phyloP scores from a whole-genome alignment of 1,140 invertebrate genomes.

The Orchestia grillus region DNA sequence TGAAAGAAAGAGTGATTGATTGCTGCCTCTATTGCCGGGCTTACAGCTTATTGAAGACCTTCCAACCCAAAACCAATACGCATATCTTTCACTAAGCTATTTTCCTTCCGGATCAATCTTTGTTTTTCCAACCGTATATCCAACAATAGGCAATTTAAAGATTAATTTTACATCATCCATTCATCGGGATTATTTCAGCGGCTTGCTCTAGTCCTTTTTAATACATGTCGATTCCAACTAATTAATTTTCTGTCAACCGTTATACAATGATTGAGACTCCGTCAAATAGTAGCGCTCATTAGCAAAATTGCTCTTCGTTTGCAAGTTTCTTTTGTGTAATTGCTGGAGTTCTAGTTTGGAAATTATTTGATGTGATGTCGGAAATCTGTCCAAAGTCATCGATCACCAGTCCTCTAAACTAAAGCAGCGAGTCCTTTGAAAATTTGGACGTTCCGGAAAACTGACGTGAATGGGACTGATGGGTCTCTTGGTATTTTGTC shows the following conservation, averaged over 20 bases:
- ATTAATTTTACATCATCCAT: not conserved
- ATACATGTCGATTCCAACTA: not conserved
- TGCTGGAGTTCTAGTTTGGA: not conserved
- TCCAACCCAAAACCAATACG: too few species aligned
- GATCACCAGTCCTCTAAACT: not conserved
- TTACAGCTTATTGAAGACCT: too few species aligned
- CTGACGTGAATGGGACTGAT: slow-evolving; percentile 8
- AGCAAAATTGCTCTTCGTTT: not conserved
- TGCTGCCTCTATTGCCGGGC: too few species aligned
- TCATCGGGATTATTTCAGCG: not conserved
- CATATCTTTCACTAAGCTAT: not conserved
- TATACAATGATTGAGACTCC: not conserved
- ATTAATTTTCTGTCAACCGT: not conserved
- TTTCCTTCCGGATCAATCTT: not conserved
- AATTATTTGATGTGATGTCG: not conserved
- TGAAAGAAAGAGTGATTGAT: too few species aligned
- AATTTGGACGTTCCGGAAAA: not conserved
- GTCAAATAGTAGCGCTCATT: not conserved
- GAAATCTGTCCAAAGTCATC: not conserved
- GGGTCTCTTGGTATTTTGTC: not conserved
- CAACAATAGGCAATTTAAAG: not conserved
- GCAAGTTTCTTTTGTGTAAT: not conserved
- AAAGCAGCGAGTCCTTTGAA: not conserved
- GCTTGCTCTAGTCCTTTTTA: not conserved
- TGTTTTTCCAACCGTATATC: not conserved